Percentiles rank a stretch among this genome's conserved stretches.
phyloP scores from a whole-genome alignment of 2,113 vertebrate genomes.

The human (Homo sapiens) region DNA sequence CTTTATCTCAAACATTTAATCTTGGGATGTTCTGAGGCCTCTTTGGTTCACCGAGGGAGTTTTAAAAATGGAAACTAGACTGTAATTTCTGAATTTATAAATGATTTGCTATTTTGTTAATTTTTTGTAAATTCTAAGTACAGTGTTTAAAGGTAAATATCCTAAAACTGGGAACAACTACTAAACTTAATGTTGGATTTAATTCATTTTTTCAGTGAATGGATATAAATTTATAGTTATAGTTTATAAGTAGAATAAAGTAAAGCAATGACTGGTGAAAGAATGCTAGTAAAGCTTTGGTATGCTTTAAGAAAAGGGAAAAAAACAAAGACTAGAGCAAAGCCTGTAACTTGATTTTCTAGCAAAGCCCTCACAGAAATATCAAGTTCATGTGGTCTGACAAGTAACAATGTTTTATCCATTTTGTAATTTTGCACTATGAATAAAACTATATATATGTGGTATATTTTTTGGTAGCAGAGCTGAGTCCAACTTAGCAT shows the following conservation, averaged over 20 bases:
- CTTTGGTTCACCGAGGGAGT: not conserved
- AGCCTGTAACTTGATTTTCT: constrained; percentile 9
- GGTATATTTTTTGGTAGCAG: not conserved
- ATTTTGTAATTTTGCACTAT: constrained; percentile 22
- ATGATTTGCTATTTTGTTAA: constrained; percentile 11
- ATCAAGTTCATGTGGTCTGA: not conserved
- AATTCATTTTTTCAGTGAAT: constrained; percentile 26
- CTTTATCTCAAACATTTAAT: not conserved
- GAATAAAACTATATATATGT: not conserved
- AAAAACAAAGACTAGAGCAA: not conserved
- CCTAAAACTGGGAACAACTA: not conserved
- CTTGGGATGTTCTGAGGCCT: not conserved
- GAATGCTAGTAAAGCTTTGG: not conserved
- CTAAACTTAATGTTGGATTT: constrained; percentile 7
- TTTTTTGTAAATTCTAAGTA: not conserved
- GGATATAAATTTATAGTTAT: not conserved
- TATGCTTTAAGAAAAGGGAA: not conserved
- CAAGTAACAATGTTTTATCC: constrained; percentile 16
- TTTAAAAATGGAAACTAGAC: constrained; percentile 36
- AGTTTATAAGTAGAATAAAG: not conserved
- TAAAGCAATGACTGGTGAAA: not conserved
- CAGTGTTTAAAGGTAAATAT: not conserved
- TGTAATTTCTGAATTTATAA: constrained; percentile 4
- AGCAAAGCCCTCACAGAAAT: not conserved
- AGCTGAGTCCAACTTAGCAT: constrained; percentile 29